Evolutionary conservation across 2,113 vertebrate genomes (phyloP), one percentile per base, ranked within the genome.

Genomic region (Otolemur garnettii): DNA sequence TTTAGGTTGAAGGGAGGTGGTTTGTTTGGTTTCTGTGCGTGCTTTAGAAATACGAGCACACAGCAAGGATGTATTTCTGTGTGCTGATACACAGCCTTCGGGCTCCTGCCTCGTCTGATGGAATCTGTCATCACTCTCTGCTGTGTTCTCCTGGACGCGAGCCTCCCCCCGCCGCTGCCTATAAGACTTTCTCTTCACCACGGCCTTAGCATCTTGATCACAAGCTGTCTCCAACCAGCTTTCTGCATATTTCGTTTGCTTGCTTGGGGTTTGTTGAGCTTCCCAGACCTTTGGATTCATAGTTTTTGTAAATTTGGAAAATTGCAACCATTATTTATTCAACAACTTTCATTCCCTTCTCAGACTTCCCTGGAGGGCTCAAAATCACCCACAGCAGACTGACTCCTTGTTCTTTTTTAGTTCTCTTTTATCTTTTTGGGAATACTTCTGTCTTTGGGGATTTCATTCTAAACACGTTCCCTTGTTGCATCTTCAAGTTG

Each of bases 321-420:
- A 38, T 3, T 7, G 5, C 53, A 11, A 4, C 26, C 35, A 57
- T 74, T 42, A 59, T 50, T 82, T 53, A 64, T 96, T 94, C 93
- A 90, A 90, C 86, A 87, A 87, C 91, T 95, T 97, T 75, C 96
- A 91, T 74, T 13, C 19, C 28, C 13, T 19, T 5, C 19, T 18
- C 87, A 7, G 0, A 0, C 53, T 11, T 71, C 30, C 59, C 30
- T n/a, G 59, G 60, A 68, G 35, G 68, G 7, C 60, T 35, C 18
- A 17, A 24, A n/a, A 17, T 30, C 5, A 1, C 7, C 72, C n/a
- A 10, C 11, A 28, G 28, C 35, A 55, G 35, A 1, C 59, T 14
- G 8, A 59, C 9, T 68, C 69, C 60, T 42, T 53, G 74, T 38
- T 72, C 15, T 17, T 45, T 45, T 38, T 78, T n/a, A 21, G 5